phyloP scores from a whole-genome alignment of 2,888 invertebrate species.

The Philonicus albiceps region DNA sequence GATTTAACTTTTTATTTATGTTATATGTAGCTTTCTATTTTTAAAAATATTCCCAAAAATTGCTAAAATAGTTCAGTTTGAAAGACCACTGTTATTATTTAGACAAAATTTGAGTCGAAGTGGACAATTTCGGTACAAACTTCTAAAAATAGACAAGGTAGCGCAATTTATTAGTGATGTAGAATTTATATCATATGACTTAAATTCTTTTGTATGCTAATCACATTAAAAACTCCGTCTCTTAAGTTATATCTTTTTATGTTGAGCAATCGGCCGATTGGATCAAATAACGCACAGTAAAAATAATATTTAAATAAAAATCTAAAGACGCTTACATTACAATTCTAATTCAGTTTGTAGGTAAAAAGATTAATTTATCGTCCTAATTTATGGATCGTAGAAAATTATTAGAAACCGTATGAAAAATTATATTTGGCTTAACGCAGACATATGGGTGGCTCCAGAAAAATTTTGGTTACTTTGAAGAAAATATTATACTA shows the following conservation, averaged over 20 bases:
- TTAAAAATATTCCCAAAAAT: no score
- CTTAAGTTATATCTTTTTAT: neutral
- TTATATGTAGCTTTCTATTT: no score
- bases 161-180: neutral
- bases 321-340: neutral
- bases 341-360: neutral
- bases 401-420: no score
- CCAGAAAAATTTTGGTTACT: no score
- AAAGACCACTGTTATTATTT: no score
- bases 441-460: no score
- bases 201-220: neutral
- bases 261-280: no score
- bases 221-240: neutral
- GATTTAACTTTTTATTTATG: no score
- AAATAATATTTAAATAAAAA: neutral
- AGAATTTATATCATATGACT: neutral
- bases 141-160: neutral
- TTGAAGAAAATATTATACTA: no score
- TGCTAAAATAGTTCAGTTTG: no score
- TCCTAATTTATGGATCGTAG: neutral
- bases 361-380: no score
- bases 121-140: neutral
- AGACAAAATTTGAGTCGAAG: neutral
- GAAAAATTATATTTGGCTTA: no score
- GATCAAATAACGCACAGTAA: neutral